A percentile compares a stretch with the other conserved stretches of the same genome.
Conservation (phyloP, 2,888 invertebrate species). For the Metalampra italica region DNA sequence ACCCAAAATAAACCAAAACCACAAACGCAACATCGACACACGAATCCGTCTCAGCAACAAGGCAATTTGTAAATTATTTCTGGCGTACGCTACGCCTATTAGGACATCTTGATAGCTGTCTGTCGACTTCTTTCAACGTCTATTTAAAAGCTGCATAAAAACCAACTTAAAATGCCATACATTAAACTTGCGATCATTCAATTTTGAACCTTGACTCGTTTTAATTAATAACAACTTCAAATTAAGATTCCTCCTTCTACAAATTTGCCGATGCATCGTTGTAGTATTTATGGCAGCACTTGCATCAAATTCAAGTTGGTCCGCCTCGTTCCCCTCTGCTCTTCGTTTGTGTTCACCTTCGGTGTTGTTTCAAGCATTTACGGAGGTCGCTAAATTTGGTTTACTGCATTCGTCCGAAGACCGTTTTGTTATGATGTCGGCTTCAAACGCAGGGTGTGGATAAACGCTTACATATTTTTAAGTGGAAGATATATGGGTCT, state of each 20-base stretch:
- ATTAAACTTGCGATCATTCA: constrained; percentile 9
- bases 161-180: constrained; percentile 9
- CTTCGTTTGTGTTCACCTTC: constrained; percentile 8
- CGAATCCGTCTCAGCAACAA: constrained; percentile 30
- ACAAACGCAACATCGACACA: constrained; percentile 6
- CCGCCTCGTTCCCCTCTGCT: constrained; percentile 21
- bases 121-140: constrained; percentile 75
- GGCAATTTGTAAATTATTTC: constrained; percentile 74
- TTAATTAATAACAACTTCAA: constrained; percentile 15
- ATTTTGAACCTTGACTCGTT: constrained; percentile 32
- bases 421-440: constrained; percentile 57
- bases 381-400: constrained; percentile 31
- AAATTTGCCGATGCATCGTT: constrained; percentile 39
- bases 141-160: constrained; percentile 68
- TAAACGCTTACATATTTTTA: constrained; percentile 67
- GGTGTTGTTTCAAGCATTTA: constrained; percentile 8
- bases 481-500: constrained; percentile 52
- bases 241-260: constrained; percentile 12
- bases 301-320: constrained; percentile 34
- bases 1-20: constrained; percentile 6
- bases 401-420: constrained; percentile 15
- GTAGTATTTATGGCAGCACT: constrained; percentile 57
- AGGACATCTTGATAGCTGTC: constrained; percentile 73
- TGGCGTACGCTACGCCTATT: constrained; percentile 71
- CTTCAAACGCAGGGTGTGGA: constrained; percentile 44